These are phyloP conservation scores for Sternotherus odoratus DNA, from an alignment of 2,797 vertebrate genomes.

Conservation along the genomic window DNA sequence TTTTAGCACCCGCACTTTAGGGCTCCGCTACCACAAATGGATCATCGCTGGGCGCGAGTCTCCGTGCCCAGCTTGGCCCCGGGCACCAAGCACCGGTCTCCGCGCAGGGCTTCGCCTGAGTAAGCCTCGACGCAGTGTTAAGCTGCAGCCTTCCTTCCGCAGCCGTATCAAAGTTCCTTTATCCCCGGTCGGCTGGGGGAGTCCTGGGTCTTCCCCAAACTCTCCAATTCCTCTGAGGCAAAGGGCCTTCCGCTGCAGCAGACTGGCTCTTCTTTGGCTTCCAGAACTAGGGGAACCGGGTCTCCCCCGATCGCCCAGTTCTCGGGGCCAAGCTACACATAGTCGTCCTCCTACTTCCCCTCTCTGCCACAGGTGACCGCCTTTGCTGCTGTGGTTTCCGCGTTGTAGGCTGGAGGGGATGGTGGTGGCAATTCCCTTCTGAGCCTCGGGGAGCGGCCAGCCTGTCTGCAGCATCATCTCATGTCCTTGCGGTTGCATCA, in stretches of 20 bases:
- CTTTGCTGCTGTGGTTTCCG: neutral
- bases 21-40: neutral
- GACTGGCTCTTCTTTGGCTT: neutral
- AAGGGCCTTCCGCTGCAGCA: neutral
- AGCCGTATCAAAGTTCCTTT: conserved; percentile 10
- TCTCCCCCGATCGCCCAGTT: neutral
- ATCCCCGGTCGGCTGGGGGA: conserved; percentile 33
- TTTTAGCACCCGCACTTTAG: conserved; percentile 77
- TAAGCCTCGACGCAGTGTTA: neutral
- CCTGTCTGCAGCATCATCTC: neutral
- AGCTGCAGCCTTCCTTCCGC: neutral
- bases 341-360: neutral
- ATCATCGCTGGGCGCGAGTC: conserved; percentile 6
- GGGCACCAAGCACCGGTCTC: neutral
- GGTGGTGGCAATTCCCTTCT: neutral
- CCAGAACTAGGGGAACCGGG: neutral
- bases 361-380: neutral
- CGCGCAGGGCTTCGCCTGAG: neutral
- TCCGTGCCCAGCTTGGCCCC: neutral
- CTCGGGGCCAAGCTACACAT: neutral
- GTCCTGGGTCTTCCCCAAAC: conserved; percentile 25
- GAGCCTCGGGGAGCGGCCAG: too few species aligned
- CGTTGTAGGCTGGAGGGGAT: neutral
- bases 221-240: neutral
- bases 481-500: neutral